phyloP scores from a whole-genome alignment of 2,888 invertebrate genomes.

The Andrena dorsata region DNA sequence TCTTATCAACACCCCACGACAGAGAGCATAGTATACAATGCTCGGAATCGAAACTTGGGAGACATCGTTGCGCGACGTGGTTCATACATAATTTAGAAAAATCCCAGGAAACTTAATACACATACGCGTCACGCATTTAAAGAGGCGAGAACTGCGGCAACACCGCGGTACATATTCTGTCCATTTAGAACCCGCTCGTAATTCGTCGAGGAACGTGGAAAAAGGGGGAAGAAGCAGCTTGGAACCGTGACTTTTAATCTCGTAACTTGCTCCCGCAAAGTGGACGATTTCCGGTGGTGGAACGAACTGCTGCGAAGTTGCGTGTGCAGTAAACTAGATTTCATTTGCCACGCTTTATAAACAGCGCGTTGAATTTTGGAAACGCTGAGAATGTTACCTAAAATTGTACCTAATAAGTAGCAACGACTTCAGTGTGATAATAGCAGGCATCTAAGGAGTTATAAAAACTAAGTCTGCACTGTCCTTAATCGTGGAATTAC shows the following conservation, averaged over 20 bases:
- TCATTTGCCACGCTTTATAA: too few species aligned
- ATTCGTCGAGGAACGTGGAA: conserved; percentile 21
- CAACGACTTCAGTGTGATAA: too few species aligned
- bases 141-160: too few species aligned
- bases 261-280: conserved; percentile 14
- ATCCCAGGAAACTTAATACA: neutral
- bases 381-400: too few species aligned
- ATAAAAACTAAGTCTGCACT: neutral
- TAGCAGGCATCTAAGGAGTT: too few species aligned
- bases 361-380: too few species aligned
- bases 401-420: too few species aligned
- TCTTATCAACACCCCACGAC: neutral
- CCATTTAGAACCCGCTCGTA: conserved; percentile 5
- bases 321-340: neutral
- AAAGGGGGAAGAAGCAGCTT: conserved; percentile 22
- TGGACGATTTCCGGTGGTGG: conserved; percentile 15
- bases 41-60: neutral
- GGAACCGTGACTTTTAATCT: conserved; percentile 36
- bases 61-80: neutral
- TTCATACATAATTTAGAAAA: neutral
- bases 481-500: neutral
- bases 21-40: neutral
- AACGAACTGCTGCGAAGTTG: neutral
- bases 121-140: neutral
- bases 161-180: neutral